Evolutionary conservation across 2,888 invertebrate species (phyloP).

Genomic region (Sericinus montela): DNA sequence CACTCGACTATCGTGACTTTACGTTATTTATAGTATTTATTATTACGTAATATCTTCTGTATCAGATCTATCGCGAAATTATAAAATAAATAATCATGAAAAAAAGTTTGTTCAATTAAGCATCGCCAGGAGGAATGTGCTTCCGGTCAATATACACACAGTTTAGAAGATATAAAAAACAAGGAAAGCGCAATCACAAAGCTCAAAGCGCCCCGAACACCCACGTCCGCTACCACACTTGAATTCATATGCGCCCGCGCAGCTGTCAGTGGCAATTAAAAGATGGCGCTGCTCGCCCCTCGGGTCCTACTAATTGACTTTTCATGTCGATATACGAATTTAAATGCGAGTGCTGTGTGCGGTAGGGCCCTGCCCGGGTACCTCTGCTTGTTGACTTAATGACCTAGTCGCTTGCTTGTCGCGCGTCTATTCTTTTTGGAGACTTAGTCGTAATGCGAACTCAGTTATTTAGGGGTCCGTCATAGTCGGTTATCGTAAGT

Average conservation of each 20-base stretch:
- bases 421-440: constrained; percentile 10
- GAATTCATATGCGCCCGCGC: constrained; percentile 51
- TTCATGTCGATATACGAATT: constrained; percentile 63
- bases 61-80: too few relatives aligned
- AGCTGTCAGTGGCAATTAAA: constrained; percentile 64
- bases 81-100: too few relatives aligned
- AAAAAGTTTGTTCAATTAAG: too few relatives aligned
- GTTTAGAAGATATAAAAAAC: background rate
- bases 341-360: constrained; percentile 41
- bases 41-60: too few relatives aligned
- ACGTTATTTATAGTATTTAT: too few relatives aligned
- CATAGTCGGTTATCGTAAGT: background rate
- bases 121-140: background rate
- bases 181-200: constrained; percentile 1
- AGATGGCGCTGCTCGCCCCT: constrained; percentile 56
- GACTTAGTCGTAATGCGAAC: background rate
- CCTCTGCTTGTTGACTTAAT: constrained; percentile 35
- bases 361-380: constrained; percentile 32
- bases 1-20: too few relatives aligned
- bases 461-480: background rate
- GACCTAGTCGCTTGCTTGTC: constrained; percentile 28
- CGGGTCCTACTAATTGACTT: constrained; percentile 73
- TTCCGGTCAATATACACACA: background rate
- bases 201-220: constrained; percentile 20
- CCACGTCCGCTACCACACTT: constrained; percentile 40